Base-by-base conservation (phyloP, 1,140 invertebrate species). In the Parapsyche elsis region DNA sequence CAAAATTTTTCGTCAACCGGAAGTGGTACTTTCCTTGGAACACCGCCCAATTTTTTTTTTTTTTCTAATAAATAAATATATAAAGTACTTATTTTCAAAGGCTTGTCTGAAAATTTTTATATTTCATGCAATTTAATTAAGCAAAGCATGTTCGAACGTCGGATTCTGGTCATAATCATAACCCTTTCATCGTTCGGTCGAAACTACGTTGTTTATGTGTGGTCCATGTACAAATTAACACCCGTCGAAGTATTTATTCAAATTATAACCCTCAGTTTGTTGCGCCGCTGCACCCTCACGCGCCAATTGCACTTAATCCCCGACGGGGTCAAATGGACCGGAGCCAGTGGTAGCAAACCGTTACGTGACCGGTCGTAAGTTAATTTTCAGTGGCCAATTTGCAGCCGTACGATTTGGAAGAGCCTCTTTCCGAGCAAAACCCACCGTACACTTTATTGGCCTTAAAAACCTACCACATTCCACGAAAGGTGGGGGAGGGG, bases 341-440 rank as follows among this genome's bases (percentile, higher is more conserved):
- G 23, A 26, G 45, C 74, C 26, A 59, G 38, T 44, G 46, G 67
- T 79, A 80, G 75, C 49, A 64, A 80, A 80, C 71, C 70, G 71
- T 80, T 80, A 80, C 21, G 78, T 61, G 59, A 38, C 46, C 71
- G 53, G 74, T 70, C 71, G 78, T 75, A 75, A 80, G 78, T 80
- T 75, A 80, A 74, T 80, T 74, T 57, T 70, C 9, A 38, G 16
- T 30, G 59, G 49, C 75, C 16, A 38, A 38, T 73, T 26, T 23
- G 45, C 70, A 67, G 7, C 67, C 7, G 21, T 64, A 21, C 26
- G 19, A 49, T 23, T 38, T n/a, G n/a, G n/a, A n/a, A n/a, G n/a
- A n/a, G n/a, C 45, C 76, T 38, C 59, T 7, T 19, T 14, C n/a
- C 16, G 19, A 30, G 12, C 76, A 26, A 38, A 38, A 38, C 59